Base-by-base conservation (phyloP, 2,888 invertebrate genomes). In the Galerucella nymphaeae region DNA sequence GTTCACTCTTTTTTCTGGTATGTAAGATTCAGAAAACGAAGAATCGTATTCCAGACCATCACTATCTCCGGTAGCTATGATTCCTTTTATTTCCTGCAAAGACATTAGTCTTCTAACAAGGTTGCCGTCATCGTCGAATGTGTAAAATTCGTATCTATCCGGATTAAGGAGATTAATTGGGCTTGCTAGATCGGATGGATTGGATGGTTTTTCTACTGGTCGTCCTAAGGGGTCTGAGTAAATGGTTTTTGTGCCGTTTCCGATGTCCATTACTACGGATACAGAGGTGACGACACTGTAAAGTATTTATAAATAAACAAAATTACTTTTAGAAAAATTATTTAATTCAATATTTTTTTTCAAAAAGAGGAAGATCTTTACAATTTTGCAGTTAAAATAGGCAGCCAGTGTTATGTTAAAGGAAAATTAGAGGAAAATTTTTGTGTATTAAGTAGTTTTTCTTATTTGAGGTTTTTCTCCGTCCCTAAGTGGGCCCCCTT, bases 101-200 rank as follows among this genome's bases (percentile, higher is more conserved):
- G 95, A 94, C 95, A 96, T 96, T 45, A 95, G 88, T 73, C 93
- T 89, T 82, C 94, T 94, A 0, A 95, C 92, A 23, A 95, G 88
- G 82, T 95, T 94, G 14, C 95, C 95, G 70, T 92, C 91, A 81
- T 94, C 94, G 82, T 95, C 93, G 81, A 95, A 94, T 0, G 95
- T 95, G 84, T 94, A 95, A 85, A 95, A 96, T 83, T 95, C 95
- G 84, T 95, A 95, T 82, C 93, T 89, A 83, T 95, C 95, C 1
- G 95, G 96, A 77, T 93, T 93, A 8, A 95, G 86, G 0, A 96
- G 88, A 80, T 92, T 91, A 0, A 93, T 94, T 0, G 95, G 95
- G 75, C 94, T 95, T n/a, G 93, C 93, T 2, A 93, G 89, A 75
- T 92, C 90, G 8, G 91, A 87, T 58, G 90, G 91, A 75, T 84